Evolutionary conservation across 2,113 vertebrate genomes (phyloP), one percentile per base, ranked within the genome.

Genomic region (Orientallactaga bullata): DNA sequence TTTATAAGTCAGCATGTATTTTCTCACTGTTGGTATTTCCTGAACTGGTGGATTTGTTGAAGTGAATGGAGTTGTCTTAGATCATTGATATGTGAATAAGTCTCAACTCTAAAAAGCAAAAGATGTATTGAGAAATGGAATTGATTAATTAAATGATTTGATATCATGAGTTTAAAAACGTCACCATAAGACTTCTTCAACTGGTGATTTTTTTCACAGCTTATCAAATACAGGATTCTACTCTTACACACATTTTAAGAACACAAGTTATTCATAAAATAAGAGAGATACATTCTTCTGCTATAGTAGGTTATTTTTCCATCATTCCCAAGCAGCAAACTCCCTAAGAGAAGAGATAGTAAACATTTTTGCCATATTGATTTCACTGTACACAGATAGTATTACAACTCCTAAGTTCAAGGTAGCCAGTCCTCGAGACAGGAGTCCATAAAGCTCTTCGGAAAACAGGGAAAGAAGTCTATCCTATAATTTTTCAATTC

Each of bases 51-150:
- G 28, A 63, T 94, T 83, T 28, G 23, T 21, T 68, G 78, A 60
- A 9, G 51, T 86, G 72, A 76, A 55, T 78, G 65, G 13, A 47
- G 66, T 92, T 94, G 90, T 90, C 72, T 94, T 89, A 77, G 35
- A 73, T 91, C 89, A 84, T 88, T 76, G 55, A 28, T 81, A 89
- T 82, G 55, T 95, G 66, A 94, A 68, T 83, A 92, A 37, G 91
- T 72, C 20, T 47, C 60, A 61, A 69, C 37, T 85, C 65, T 86
- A 58, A 91, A 66, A 77, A 87, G 18, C 26, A 84, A 91, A 95
- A 73, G 15, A 93, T 87, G 60, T 15, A 51, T 68, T 61, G 39
- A 89, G 24, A 95, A 80, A 89, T 60, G 16, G 89, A 94, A 79
- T 90, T 10, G n/a, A 79, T 66, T 58, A 71, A 79, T 73, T 76